Base-by-base conservation (phyloP, 2,888 invertebrate species). In the Dioctria rufipes region DNA sequence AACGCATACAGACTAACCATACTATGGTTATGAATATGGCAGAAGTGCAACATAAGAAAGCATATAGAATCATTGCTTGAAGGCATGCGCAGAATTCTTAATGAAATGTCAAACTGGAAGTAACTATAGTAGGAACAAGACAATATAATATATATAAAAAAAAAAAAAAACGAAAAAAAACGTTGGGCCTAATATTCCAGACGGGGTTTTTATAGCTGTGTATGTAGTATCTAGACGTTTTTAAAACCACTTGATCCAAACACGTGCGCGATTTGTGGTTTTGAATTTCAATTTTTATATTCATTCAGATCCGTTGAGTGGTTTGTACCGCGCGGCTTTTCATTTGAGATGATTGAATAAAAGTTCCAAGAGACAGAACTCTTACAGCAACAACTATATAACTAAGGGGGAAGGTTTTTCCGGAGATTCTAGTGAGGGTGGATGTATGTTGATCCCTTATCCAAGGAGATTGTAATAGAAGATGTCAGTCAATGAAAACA, bases 221-320 rank as follows among this genome's bases (percentile, higher is more conserved):
- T 25, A 25, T 25, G 25, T 25, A 25, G 25, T 25, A 25, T 25
- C 25, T 25, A 61, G 61, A 61, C 61, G 61, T 61, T 73, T 58
- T 58, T 73, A 58, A 78, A 75, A 81, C 73, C 60, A 75, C 75
- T 81, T 80, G 77, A 80, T 81, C 75, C 77, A 77, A 82, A 82
- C 82, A 82, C 82, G 82, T 82, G 82, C 82, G 82, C 65, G 42
- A 78, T 78, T 39, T 46, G 46, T 69, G 61, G 80, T 80, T 71
- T 82, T 80, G 82, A 82, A 82, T 82, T 82, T 80, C 82, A 80
- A 78, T 80, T 73, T 73, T 71, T 60, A 40, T 25, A 81, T 78
- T 81, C 81, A 77, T 67, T 54, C 63, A 71, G 46, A 8, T 2
- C 13, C 40, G 58, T 58, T 73, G 73, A 39, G 54, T 42, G 40